Evolutionary conservation across 2,797 vertebrate genomes (phyloP).

Genomic region (Harpagifer antarcticus): DNA sequence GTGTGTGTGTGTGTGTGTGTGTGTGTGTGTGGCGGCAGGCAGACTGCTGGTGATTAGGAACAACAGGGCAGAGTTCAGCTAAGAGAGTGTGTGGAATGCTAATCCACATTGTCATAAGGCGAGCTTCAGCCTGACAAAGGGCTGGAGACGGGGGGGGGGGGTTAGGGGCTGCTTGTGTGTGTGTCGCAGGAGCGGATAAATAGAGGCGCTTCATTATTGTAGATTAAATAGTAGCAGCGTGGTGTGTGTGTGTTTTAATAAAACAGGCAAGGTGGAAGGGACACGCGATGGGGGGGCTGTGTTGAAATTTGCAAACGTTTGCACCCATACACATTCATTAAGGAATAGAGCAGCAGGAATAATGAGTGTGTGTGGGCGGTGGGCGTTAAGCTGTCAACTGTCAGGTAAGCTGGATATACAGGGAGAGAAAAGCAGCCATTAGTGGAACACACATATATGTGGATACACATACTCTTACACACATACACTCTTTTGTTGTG

Average conservation of each 20-base stretch:
- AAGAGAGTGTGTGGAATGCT: slow-evolving; percentile 80
- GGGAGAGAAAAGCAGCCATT: slow-evolving; percentile 55
- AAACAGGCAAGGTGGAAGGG: slow-evolving; percentile 34
- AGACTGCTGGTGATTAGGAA: slow-evolving; percentile 80
- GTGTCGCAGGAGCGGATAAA: slow-evolving; percentile 51
- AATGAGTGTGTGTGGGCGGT: slow-evolving; percentile 65
- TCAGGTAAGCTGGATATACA: slow-evolving; percentile 71
- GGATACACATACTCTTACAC: slow-evolving; percentile 6
- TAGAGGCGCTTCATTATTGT: slow-evolving; percentile 71
- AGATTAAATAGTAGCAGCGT: slow-evolving; percentile 59
- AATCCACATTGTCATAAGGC: slow-evolving; percentile 78
- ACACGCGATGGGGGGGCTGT: slow-evolving; percentile 24
- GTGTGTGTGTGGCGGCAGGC: slow-evolving; percentile 30
- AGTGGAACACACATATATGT: slow-evolving; percentile 35
- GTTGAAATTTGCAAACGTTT: slow-evolving; percentile 62
- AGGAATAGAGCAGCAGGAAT: slow-evolving; percentile 56
- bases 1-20: too few species aligned
- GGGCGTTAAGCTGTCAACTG: slow-evolving; percentile 68
- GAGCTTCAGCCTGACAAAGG: slow-evolving; percentile 62
- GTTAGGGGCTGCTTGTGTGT: slow-evolving; percentile 39
- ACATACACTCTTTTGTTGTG: not conserved
- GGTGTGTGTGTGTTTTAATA: slow-evolving; percentile 52
- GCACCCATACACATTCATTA: slow-evolving; percentile 64
- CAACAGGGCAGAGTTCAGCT: slow-evolving; percentile 78
- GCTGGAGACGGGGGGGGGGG: slow-evolving; percentile 37